Evolutionary conservation across 2,888 invertebrate genomes (phyloP).

Genomic region (Cheilosia grossa): DNA sequence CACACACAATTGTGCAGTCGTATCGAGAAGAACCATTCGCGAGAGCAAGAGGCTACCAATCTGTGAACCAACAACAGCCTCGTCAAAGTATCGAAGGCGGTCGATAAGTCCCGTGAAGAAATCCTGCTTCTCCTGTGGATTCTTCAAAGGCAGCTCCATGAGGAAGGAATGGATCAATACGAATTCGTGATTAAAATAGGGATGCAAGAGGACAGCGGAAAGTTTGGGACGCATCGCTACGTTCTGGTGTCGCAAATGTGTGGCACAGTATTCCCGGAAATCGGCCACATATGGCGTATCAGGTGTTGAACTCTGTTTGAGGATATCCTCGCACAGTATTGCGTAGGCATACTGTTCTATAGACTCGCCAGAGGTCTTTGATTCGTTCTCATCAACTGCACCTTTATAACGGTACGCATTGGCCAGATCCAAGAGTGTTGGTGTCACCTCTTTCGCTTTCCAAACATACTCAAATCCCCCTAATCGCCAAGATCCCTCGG

Average conservation of each 20-base stretch:
- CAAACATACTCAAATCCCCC: constrained; percentile 93
- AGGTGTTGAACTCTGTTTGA: constrained; percentile 83
- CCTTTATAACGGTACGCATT: constrained; percentile 88
- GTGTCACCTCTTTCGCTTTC: constrained; percentile 87
- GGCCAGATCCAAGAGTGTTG: constrained; percentile 87
- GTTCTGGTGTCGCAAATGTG: constrained; percentile 87
- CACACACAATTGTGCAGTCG: constrained; percentile 87
- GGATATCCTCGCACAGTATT: constrained; percentile 89
- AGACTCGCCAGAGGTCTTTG: constrained; percentile 84
- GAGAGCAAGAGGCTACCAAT: constrained; percentile 91
- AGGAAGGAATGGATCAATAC: constrained; percentile 92
- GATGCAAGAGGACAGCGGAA: constrained; percentile 87
- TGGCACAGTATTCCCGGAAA: constrained; percentile 89
- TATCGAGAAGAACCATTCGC: constrained; percentile 92
- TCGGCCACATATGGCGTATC: constrained; percentile 88
- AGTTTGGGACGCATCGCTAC: constrained; percentile 88
- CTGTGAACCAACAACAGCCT: constrained; percentile 92
- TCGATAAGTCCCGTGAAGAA: constrained; percentile 90
- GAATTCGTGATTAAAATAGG: constrained; percentile 93
- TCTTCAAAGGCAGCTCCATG: constrained; percentile 91
- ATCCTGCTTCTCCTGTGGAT: constrained; percentile 88
- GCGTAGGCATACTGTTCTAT: constrained; percentile 92
- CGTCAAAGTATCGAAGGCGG: constrained; percentile 89
- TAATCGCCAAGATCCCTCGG: constrained; percentile 94
- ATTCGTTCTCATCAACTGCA: constrained; percentile 88